These are phyloP conservation scores for Rhyacophila evoluta DNA, from an alignment of 2,888 invertebrate species.

Conservation along the genomic window DNA sequence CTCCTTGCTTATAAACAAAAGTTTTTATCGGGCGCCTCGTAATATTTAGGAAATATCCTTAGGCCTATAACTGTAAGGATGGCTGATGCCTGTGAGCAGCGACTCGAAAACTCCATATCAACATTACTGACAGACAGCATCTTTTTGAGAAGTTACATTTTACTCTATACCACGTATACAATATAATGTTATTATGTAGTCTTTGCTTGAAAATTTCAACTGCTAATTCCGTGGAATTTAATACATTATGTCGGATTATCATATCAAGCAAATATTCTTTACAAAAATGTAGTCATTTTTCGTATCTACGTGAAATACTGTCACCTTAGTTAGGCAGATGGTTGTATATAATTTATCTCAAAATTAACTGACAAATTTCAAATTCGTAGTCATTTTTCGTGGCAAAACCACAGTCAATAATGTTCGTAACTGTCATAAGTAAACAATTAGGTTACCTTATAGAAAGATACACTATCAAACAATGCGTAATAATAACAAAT, in stretches of 20 bases:
- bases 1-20: constrained; percentile 29
- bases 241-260: not conserved
- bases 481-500: too few relatives aligned
- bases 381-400: too few relatives aligned
- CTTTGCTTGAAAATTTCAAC: not conserved
- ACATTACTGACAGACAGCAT: constrained; percentile 9
- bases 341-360: too few relatives aligned
- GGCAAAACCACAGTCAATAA: too few relatives aligned
- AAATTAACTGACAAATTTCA: too few relatives aligned
- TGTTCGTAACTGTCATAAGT: too few relatives aligned
- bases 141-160: not conserved
- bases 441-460: too few relatives aligned
- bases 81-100: not conserved
- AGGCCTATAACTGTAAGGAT: not conserved
- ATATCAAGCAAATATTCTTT: not conserved
- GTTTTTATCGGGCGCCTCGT: constrained; percentile 26
- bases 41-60: constrained; percentile 16
- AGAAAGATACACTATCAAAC: too few relatives aligned
- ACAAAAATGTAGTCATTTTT: too few relatives aligned
- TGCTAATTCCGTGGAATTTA: not conserved
- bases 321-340: too few relatives aligned
- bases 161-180: too few relatives aligned
- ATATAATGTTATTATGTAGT: not conserved
- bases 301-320: too few relatives aligned
- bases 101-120: constrained; percentile 5